Base-by-base conservation (phyloP, 1,140 invertebrate species). In the Contarinia nasturtii region DNA sequence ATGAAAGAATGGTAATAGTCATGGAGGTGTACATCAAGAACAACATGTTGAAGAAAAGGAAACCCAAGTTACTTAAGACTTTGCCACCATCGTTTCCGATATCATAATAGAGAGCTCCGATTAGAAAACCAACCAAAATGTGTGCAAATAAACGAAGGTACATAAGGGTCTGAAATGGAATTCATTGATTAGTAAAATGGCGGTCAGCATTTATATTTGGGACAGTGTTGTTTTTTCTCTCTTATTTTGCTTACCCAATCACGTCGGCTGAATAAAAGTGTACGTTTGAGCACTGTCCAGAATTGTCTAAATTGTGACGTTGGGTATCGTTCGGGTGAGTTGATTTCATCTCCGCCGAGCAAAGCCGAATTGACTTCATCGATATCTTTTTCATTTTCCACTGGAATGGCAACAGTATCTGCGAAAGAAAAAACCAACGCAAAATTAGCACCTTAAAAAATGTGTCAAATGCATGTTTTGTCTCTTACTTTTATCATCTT, bases 21-120 rank as follows among this genome's bases (percentile, higher is more conserved):
- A 97, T 91, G 1, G 92, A 91, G 1, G 91, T 93, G 68, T 96
- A 97, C 86, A 97, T 95, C 40, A 96, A 76, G 73, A 97, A 96
- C 51, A 97, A 70, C 81, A 96, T 89, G 61, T 91, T 93, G 76
- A 97, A 96, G 71, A 97, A 97, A 1, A 97, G 71, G 68, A 91
- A 95, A 47, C 90, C 91, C 54, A 93, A 76, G 64, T 98, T 98
- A 61, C 90, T 94, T 43, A 94, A 76, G 20, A 92, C 89, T 70
- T 96, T 94, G 51, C 81, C 81, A 52, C 86, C 90, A 59, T 94
- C 87, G 57, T 93, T 86, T 48, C 91, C 90, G 54, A 93, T 92
- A 55, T 90, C 80, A 57, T 88, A 90, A 64, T 94, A 95, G 21
- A 94, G 70, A 19, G 88, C 77, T 42, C 90, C 89, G 59, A 97